Evolutionary conservation across 2,888 invertebrate genomes (phyloP), one percentile per base, ranked within the genome.

Genomic region (Ypsolopha sequella): DNA sequence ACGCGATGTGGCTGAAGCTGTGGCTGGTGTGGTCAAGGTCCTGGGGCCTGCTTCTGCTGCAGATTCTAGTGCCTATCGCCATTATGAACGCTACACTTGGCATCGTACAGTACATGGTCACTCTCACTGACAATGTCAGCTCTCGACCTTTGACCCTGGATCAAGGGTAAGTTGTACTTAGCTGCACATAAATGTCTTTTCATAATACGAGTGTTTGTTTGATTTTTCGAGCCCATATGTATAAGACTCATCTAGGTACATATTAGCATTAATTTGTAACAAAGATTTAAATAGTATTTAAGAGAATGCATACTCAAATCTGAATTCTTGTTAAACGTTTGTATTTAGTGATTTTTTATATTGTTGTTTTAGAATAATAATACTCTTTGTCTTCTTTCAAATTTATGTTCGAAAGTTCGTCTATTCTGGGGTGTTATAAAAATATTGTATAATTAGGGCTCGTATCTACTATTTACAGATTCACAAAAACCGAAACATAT

Each of bases 1-100:
- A 70, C 24, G 93, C 92, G 1, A 91, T 93, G 82, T 82, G 93
- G 65, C 68, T 90, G 33, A 94, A 94, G 68, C 88, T 92, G 62
- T 74, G 78, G 36, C 68, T 92, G 4, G 89, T 91, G 53, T 89
- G 91, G 52, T 66, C 82, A 11, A 88, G 95, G 6, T 92, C 93
- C 36, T 91, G 91, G 87, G 66, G 91, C 44, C 68, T 94, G 6
- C 78, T 90, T 33, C 24, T 89, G 1, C 78, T 93, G 51, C 91
- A 92, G 72, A 80, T 93, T 33, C 55, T 90, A 1, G 89, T 95
- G 50, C 94, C 95, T 0, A 75, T 93, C 0, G 55, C 91, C 0
- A 52, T 92, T 89, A 80, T 88, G 89, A 58, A 79, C 87, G 10
- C 92, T 0, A 87, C 94, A 14, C 66, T 92, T 0, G 88, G 91